Evolutionary conservation across 2,113 vertebrate species (phyloP).

Genomic region (Capreolus pygargus): DNA sequence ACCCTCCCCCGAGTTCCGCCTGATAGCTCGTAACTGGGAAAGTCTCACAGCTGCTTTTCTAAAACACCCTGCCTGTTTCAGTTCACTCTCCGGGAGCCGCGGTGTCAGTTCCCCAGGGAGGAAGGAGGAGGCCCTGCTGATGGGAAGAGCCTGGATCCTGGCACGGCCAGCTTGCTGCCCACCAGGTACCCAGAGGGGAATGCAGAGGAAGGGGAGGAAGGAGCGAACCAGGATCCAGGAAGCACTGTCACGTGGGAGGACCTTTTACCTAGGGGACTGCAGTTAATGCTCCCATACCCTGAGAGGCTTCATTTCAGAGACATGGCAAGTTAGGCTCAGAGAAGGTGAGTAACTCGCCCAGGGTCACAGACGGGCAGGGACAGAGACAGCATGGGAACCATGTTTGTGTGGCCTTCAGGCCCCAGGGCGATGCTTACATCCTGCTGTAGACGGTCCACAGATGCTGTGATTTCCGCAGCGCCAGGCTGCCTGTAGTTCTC

Average conservation of each 20-base stretch:
- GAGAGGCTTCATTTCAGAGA: not conserved
- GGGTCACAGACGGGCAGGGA: not conserved
- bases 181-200: not conserved
- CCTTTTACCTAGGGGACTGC: rapidly evolving
- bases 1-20: rapidly evolving
- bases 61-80: not conserved
- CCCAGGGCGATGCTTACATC: slow-evolving; percentile 78
- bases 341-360: not conserved
- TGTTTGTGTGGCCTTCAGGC: not conserved
- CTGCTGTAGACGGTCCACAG: slow-evolving; percentile 88
- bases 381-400: not conserved
- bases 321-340: not conserved
- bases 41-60: no score
- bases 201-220: not conserved
- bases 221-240: not conserved
- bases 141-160: not conserved
- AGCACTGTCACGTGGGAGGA: rapidly evolving
- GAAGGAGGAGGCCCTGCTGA: not conserved
- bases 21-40: not conserved
- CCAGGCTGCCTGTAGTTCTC: slow-evolving; percentile 85
- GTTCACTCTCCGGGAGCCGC: rapidly evolving
- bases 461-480: slow-evolving; percentile 82
- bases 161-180: not conserved
- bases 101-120: not conserved
- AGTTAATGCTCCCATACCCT: rapidly evolving